Base-by-base conservation (phyloP, 2,888 invertebrate genomes). In the Melieria picta region DNA sequence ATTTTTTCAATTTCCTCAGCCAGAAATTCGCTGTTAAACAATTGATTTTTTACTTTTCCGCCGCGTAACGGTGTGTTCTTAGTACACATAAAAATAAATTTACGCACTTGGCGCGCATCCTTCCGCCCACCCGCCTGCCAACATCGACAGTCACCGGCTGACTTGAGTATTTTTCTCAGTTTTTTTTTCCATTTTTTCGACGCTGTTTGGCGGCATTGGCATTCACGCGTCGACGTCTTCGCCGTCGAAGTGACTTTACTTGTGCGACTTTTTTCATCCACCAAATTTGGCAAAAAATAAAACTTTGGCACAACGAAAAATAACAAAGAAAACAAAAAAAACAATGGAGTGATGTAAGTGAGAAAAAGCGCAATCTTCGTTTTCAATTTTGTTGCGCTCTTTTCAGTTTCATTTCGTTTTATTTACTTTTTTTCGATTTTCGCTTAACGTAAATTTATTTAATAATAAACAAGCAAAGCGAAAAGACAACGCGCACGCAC, bases 241-340 rank as follows among this genome's bases (percentile, higher is more conserved):
- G 60, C 13, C 46, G 10, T 62, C 52, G 52, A 65, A 43, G 58
- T 61, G 65, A 10, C 48, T 63, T 7, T 13, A 47, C 56, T 10
- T 57, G 30, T 69, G 42, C 43, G 77, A 76, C 77, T 77, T 76
- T 30, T 75, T 72, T 72, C 72, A 69, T 69, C 72, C 72, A 72
- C 72, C 69, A 65, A 72, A 72, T 61, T 69, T 62, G 45, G 64
- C 62, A 57, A 67, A 62, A 30, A 30, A 30, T 30, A 30, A 47
- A 13, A 10, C 7, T 61, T 9, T 55, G 47, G 63, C 46, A 56
- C 55, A 47, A 7, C 6, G 30, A 30, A 30, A 30, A 30, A 30
- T 30, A 30, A 30, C 30, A 30, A 30, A 30, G 30, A 30, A 30
- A 30, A 6, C 6, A 30, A 30, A 30, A 30, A 30, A 30, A 30